Conservation (phyloP, 2,797 vertebrate genomes). For the Xenops minutus region DNA sequence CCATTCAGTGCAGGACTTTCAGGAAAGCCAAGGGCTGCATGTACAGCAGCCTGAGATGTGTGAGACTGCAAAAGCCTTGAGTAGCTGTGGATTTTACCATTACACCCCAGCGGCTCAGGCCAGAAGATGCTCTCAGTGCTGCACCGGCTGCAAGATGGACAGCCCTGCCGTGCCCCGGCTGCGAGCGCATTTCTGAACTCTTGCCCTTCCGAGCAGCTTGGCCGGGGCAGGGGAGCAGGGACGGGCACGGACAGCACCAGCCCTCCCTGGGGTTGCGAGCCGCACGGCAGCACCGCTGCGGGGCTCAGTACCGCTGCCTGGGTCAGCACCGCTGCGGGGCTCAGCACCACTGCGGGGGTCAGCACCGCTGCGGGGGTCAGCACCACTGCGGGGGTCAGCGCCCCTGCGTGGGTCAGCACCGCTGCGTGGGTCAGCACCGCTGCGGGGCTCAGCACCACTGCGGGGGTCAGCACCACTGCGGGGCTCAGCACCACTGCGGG, state of each 20-base stretch:
- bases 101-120: background rate
- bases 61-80: background rate
- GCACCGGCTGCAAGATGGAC: background rate
- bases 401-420: too few species aligned
- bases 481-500: too few species aligned
- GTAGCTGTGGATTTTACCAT: background rate
- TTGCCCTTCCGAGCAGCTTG: background rate
- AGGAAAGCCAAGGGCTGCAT: background rate
- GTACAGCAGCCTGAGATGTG: background rate
- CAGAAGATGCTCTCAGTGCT: background rate
- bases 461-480: too few species aligned
- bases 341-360: background rate
- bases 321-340: too few species aligned
- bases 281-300: accelerated
- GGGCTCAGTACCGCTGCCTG: too few species aligned
- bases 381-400: too few species aligned
- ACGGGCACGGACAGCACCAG: background rate
- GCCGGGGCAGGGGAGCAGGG: accelerated
- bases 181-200: accelerated
- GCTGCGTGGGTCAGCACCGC: too few species aligned
- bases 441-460: too few species aligned
- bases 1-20: background rate
- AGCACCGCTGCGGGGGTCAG: too few species aligned
- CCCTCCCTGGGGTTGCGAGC: accelerated
- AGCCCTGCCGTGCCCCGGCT: background rate